Conservation (phyloP, 1,140 invertebrate genomes). For the Cherax destructor region DNA sequence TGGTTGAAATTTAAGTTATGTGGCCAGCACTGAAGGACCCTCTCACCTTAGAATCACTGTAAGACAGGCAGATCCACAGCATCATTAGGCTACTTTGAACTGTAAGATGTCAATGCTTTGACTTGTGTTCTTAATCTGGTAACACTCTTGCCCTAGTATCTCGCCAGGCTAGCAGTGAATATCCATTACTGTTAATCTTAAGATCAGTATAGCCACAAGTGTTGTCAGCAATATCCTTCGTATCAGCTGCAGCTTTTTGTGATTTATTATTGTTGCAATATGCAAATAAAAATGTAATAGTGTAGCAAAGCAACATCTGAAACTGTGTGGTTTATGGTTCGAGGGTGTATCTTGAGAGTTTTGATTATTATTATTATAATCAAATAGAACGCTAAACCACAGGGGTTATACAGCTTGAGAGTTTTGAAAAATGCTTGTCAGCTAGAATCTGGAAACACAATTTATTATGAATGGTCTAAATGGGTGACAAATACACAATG, state of each 20-base stretch:
- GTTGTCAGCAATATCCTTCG: constrained; percentile 63
- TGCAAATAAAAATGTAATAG: constrained; percentile 60
- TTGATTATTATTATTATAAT: no score
- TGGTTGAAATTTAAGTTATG: constrained; percentile 16
- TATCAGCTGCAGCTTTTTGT: constrained; percentile 65
- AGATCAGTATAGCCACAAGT: constrained; percentile 49
- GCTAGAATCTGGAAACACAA: constrained; percentile 59
- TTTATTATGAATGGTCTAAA: constrained; percentile 36
- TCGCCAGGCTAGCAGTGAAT: constrained; percentile 42
- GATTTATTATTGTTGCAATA: constrained; percentile 61
- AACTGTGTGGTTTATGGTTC: constrained; percentile 39
- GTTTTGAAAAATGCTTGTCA: constrained; percentile 14
- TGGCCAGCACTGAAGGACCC: constrained; percentile 40
- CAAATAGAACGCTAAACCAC: no score
- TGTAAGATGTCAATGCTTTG: constrained; percentile 7
- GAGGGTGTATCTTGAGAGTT: not conserved
- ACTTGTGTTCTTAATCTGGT: constrained; percentile 12
- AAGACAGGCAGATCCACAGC: not conserved
- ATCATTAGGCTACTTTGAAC: not conserved
- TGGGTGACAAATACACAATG: constrained; percentile 21
- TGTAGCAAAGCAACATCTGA: constrained; percentile 50
- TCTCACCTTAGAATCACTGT: constrained; percentile 52
- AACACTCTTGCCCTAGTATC: constrained; percentile 30
- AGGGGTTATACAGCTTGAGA: no score
- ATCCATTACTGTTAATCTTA: constrained; percentile 19